Conservation (phyloP, 2,113 vertebrate species). For the Amazona guildingii region DNA sequence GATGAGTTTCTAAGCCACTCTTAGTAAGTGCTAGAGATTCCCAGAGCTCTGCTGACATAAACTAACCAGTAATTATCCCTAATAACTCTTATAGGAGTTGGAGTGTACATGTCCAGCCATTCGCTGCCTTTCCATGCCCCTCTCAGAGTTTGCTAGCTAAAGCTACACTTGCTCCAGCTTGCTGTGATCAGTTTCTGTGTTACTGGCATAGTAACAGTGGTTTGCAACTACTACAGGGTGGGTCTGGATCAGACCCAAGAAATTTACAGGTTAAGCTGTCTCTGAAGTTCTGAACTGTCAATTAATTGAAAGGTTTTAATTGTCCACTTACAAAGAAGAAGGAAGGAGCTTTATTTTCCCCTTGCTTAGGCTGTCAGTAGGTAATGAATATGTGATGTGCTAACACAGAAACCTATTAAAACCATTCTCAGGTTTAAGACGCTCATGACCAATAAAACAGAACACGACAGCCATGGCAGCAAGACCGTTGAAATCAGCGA, state of each 20-base stretch:
- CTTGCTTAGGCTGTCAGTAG: background rate
- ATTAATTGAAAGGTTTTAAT: background rate
- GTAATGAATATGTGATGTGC: too few relatives aligned
- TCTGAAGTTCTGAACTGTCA: background rate
- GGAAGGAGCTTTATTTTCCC: background rate
- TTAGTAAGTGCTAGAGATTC: background rate
- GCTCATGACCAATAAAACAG: slow-evolving; percentile 82
- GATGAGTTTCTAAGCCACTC: background rate
- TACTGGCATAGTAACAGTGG: background rate
- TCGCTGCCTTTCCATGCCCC: background rate
- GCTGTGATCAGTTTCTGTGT: background rate
- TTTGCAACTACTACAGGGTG: background rate
- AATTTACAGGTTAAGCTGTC: background rate
- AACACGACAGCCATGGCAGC: slow-evolving; percentile 75
- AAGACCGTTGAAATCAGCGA: slow-evolving; percentile 89
- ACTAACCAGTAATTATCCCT: background rate
- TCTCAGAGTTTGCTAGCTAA: background rate
- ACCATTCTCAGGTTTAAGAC: slow-evolving; percentile 85
- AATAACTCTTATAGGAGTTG: background rate
- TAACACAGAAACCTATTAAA: background rate
- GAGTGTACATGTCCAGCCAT: background rate
- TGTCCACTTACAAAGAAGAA: background rate
- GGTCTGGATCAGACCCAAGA: background rate
- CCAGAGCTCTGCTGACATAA: background rate
- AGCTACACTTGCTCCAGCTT: background rate